Evolutionary conservation across 2,113 vertebrate genomes (phyloP), one percentile per base, ranked within the genome.

Genomic region (Elachura formosa): DNA sequence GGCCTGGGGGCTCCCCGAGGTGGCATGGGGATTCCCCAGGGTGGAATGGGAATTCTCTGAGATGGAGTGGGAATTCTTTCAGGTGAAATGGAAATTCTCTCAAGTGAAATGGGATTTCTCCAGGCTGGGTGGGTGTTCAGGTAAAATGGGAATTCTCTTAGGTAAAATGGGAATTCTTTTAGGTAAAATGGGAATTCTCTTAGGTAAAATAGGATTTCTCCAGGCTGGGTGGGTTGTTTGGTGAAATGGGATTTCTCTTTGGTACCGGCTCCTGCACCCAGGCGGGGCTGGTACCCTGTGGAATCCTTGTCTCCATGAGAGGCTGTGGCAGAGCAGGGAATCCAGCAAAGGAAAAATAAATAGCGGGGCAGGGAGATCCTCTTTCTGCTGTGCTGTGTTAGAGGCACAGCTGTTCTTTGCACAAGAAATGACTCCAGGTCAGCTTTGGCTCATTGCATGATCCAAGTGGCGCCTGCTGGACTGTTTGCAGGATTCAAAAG

Each of bases 401-500:
- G 72, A 67, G 49, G 19, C 54, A 31, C 41, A 49, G 74, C 74
- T 86, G 46, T 80, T 68, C 54, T 72, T 72, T 38, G n/a, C 66
- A 89, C 73, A 68, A 86, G 58, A 61, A 78, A 64, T 61, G 4
- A 82, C 66, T 95, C 69, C 40, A 62, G 89, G 87, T 76, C 54
- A 38, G 66, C 55, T 71, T 72, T 84, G 80, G 80, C 84, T 94
- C 45, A 14, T 61, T 75, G 9, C 26, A 3, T 69, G 80, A 68
- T 72, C 72, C 40, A 31, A 19, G 83, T 93, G 62, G 68, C 59
- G 91, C 89, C 71, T 95, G 69, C 76, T 74, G 93, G 69, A 56
- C 79, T 87, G 24, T 73, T 74, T 19, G 38, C 38, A 87, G 56
- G 71, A 73, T 76, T 61, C n/a, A 68, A 40, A 92, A 93, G 40